Evolutionary conservation across 2,797 vertebrate genomes (phyloP), one percentile per base, ranked within the genome.

Genomic region (Adelosebastes latens): DNA sequence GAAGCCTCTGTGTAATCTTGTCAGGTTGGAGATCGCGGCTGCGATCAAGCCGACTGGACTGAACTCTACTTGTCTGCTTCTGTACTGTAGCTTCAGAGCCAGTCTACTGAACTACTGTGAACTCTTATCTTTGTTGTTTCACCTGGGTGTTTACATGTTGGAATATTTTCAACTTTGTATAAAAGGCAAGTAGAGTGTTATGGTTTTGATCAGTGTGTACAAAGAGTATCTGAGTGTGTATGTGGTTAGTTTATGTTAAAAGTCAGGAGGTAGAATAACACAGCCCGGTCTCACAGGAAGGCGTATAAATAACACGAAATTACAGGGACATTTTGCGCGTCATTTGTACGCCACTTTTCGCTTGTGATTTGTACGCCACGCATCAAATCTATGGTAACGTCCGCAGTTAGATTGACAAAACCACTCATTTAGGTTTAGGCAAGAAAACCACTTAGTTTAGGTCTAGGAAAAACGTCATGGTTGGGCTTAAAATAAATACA

Each of bases 1-100:
- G 95, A 96, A 95, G 94, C 91, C 88, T 92, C 89, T 94, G 87
- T 89, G 87, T 95, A 95, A 95, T 96, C 95, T 93, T 85, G 93
- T 95, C 94, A 95, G 91, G 88, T 93, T 81, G 80, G 87, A 91
- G 93, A 95, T 96, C 77, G 82, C 80, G 80, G 81, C 87, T 27
- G 87, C 69, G 89, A 94, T 94, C 86, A 34, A 46, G 86, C 71
- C 6, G 18, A 75, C 81, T 25, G 83, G 78, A 77, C 81, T 85
- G 87, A 84, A 74, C 75, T 82, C 39, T 65, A 31, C 76, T 77
- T 79, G 85, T 92, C 52, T 80, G 75, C 66, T 74, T 65, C 63
- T 80, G 72, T 78, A 74, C 78, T 77, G 84, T 36, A 32, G 74
- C 83, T 70, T 63, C 67, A 77, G 22, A 39, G 62, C 31, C n/a